Evolutionary conservation across 2,113 vertebrate species (phyloP).

Genomic region (Tringa solitaria): DNA sequence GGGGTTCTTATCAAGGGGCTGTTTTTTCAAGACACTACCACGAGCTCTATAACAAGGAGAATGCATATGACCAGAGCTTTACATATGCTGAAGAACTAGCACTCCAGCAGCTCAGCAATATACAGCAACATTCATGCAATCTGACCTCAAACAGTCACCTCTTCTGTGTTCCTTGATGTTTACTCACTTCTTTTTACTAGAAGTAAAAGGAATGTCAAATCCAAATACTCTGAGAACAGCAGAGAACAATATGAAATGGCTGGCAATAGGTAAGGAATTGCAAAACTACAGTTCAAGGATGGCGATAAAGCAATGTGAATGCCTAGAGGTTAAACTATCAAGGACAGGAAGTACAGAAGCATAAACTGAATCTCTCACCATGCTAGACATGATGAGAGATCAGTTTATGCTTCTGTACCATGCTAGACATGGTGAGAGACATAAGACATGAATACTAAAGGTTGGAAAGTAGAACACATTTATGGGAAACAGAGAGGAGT

Average conservation of each 20-base stretch:
- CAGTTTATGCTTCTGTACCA: too few species aligned
- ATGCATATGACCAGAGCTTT: background rate
- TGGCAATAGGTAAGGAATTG: background rate
- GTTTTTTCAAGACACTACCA: background rate
- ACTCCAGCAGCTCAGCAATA: background rate
- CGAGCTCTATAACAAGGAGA: background rate
- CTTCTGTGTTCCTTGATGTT: background rate
- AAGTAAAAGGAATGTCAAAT: background rate
- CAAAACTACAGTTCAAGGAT: accelerated
- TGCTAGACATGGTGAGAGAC: background rate
- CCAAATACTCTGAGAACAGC: background rate
- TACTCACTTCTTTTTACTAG: background rate
- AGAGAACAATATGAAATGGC: background rate
- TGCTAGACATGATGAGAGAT: background rate
- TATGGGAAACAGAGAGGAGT: conserved; percentile 31
- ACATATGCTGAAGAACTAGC: background rate
- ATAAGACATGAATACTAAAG: background rate
- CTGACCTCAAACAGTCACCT: background rate
- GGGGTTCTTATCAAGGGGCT: background rate
- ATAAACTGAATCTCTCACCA: background rate
- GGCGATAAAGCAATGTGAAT: background rate
- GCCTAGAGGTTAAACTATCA: background rate
- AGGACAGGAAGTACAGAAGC: background rate
- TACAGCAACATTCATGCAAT: background rate
- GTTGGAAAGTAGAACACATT: background rate